Base-by-base conservation (phyloP, 2,888 invertebrate genomes). In the Leptopilina myrica region DNA sequence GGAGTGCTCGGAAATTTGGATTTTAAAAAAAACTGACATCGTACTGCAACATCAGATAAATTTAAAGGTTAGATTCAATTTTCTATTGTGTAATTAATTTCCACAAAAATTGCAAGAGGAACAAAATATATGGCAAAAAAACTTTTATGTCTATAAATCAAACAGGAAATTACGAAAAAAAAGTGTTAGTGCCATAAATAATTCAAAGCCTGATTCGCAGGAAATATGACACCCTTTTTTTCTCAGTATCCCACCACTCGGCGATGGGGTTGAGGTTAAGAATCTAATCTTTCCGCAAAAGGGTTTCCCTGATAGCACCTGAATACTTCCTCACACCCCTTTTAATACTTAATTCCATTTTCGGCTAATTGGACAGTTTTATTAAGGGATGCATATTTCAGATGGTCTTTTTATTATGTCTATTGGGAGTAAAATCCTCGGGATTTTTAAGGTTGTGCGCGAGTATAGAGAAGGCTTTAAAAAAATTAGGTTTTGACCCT, bases 331-430 rank as follows among this genome's bases (percentile, higher is more conserved):
- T 85, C 87, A 87, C 89, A 88, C 87, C 86, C 88, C 87, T 85
- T 33, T 90, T 89, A 90, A 90, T 90, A 89, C 89, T 89, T 91
- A 91, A 92, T 92, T 91, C 89, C 90, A 91, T 91, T 89, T 86
- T 89, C 87, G 84, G 87, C 88, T 92, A 91, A 92, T 92, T 92
- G 91, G 91, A 90, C 89, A 89, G 89, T 91, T 91, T 91, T 91
- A 91, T 91, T 90, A 91, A 90, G 90, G 89, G 89, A 91, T 91
- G 90, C 91, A 91, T 91, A 92, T 91, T 92, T 91, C 90, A 91
- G 89, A 90, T 90, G 91, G 89, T 87, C 87, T 88, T 92, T 91
- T 92, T 90, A 91, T 92, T 90, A 91, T 86, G 89, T 89, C 90
- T 88, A 89, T 90, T 88, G 90, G 89, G 90, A 90, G 87, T 85